A percentile compares a stretch with the other conserved stretches of the same genome.
These are phyloP conservation scores for Rhodinocichla rosea DNA, from an alignment of 2,113 vertebrate genomes.

Conservation along the genomic window DNA sequence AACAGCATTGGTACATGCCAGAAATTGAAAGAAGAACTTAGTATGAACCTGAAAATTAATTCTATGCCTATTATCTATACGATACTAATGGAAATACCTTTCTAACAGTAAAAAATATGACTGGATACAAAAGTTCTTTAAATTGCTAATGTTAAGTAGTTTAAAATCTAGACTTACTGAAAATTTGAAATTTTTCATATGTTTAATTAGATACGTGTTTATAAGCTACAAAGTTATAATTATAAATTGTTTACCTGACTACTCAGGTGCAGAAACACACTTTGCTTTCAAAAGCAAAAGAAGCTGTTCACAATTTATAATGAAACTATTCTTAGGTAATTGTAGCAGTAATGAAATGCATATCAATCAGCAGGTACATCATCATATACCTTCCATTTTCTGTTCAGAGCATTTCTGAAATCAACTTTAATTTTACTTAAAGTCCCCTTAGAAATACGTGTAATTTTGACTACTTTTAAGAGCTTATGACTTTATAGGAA, in stretches of 20 bases:
- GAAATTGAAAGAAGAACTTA: neutral
- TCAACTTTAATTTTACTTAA: neutral
- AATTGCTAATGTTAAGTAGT: neutral
- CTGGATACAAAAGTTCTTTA: neutral
- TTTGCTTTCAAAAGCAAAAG: slow-evolving; percentile 2
- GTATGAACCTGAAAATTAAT: neutral
- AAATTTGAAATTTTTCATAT: neutral
- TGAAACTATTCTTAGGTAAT: neutral
- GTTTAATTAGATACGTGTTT: neutral
- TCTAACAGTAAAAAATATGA: neutral
- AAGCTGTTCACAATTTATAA: neutral
- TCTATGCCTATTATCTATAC: neutral
- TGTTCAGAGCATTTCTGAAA: neutral
- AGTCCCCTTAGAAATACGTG: neutral
- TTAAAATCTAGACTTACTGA: neutral
- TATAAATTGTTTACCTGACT: neutral
- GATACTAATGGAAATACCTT: neutral
- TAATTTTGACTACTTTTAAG: neutral
- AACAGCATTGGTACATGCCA: neutral
- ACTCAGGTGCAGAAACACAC: neutral
- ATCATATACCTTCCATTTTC: neutral
- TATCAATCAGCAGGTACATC: neutral
- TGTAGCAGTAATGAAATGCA: neutral
- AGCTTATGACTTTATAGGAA: neutral
- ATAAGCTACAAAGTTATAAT: neutral